phyloP scores from a whole-genome alignment of 1,140 invertebrate species.

The Drosophila arawakana region DNA sequence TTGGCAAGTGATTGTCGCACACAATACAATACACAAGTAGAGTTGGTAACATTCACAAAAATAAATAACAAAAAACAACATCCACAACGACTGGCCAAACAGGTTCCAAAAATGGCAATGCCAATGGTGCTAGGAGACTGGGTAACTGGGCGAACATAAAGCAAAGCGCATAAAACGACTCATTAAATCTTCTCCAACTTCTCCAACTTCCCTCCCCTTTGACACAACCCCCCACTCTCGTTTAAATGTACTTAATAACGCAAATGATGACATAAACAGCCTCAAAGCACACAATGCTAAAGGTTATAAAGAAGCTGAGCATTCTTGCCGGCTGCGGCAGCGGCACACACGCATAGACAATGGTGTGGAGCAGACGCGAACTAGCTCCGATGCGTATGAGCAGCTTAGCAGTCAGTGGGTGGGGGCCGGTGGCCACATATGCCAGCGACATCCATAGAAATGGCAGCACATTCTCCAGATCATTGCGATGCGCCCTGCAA shows the following conservation, averaged over 20 bases:
- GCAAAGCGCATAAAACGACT: conserved; percentile 12
- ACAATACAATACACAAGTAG: neutral
- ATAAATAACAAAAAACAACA: neutral
- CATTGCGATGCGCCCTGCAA: conserved; percentile 88
- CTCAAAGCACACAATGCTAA: conserved; percentile 86
- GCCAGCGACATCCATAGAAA: conserved; percentile 87
- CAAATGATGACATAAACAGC: conserved; percentile 69
- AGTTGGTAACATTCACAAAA: neutral
- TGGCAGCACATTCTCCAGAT: conserved; percentile 88
- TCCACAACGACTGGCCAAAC: conserved; percentile 53
- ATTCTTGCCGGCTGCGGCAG: conserved; percentile 87
- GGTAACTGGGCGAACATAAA: neutral
- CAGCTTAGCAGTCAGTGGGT: conserved; percentile 84
- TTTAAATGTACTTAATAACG: conserved; percentile 59
- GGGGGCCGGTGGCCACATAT: conserved; percentile 87
- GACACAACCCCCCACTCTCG: neutral
- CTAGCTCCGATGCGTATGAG: conserved; percentile 87
- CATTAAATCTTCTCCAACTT: conserved; percentile 3
- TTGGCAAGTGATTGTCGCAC: conserved; percentile 28
- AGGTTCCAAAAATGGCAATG: conserved; percentile 50
- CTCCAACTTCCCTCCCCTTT: neutral
- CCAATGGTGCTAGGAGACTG: neutral
- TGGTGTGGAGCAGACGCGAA: conserved; percentile 86
- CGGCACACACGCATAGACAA: conserved; percentile 86
- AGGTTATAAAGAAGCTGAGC: conserved; percentile 85